Evolutionary conservation across 2,888 invertebrate species (phyloP), one percentile per base, ranked within the genome.

Genomic region (Fissipunctia ypsillon): DNA sequence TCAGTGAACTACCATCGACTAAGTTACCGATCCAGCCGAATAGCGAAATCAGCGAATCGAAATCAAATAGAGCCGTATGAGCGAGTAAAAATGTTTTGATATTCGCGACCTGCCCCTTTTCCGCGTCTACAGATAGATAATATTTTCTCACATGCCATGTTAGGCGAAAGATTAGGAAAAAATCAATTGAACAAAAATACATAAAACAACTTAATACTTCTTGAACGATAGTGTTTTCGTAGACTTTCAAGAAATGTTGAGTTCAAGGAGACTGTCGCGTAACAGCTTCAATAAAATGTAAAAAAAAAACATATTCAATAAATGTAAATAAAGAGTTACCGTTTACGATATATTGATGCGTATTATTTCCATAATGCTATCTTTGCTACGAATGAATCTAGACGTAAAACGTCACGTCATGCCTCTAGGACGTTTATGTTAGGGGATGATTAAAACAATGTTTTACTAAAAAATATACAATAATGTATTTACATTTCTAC

Each of bases 271-370:
- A 65, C 64, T 76, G 76, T 64, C 54, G 43, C n/a, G 60, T 14
- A 57, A 80, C 28, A 68, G 52, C 28, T 48, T 56, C 61, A 38
- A 45, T 64, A 59, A 76, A 80, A 65, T 57, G 31, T 45, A 28
- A 69, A 76, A 75, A 78, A 68, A 76, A 78, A 64, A 48, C 10
- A 31, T 22, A 60, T 52, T 72, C 14, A 60, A 35, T 35, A 35
- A 79, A 75, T 81, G 78, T 84, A 80, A 88, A 86, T 88, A 88
- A 88, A 88, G 64, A 83, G 73, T 80, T 82, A 73, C 78, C 71
- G 78, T 84, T 83, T 73, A 61, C 31, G 57, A 72, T 35, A 57
- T 19, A 14, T 35, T 61, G n/a, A 31, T 50, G 43, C 19, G 28
- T 57, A 31, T 75, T 56, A 41, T 10, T 38, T 31, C 12, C 16